Evolutionary conservation across 2,888 invertebrate genomes (phyloP).

Genomic region (Sthenelais limicola): DNA sequence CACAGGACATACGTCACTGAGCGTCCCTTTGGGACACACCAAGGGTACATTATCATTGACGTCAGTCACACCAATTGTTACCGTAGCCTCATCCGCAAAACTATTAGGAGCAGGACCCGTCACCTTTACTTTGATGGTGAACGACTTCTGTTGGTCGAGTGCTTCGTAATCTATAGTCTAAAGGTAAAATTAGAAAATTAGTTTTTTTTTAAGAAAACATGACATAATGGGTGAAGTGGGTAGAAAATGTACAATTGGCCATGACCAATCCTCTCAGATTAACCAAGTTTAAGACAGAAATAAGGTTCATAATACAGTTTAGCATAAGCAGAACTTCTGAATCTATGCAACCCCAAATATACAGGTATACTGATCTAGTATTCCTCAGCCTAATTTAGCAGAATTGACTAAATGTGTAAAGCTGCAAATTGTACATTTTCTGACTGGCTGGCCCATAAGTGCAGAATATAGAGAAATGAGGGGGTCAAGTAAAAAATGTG

Average conservation of each 20-base stretch:
- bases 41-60: constrained; percentile 97
- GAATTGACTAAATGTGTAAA: too few relatives aligned
- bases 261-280: too few relatives aligned
- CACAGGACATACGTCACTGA: background rate
- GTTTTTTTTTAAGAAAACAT: background rate
- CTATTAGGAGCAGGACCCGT: constrained; percentile 35
- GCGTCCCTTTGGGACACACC: constrained; percentile 74
- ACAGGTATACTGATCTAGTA: too few relatives aligned
- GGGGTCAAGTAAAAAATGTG: too few relatives aligned
- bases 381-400: too few relatives aligned
- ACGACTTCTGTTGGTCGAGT: constrained; percentile 25
- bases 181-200: background rate
- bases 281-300: too few relatives aligned
- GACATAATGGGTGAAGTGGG: background rate
- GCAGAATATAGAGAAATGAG: too few relatives aligned
- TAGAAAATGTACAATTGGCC: too few relatives aligned
- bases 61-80: constrained; percentile 78
- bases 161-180: constrained; percentile 51
- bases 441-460: too few relatives aligned
- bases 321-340: background rate
- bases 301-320: too few relatives aligned
- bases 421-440: too few relatives aligned
- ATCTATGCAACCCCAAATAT: too few relatives aligned
- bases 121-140: constrained; percentile 44
- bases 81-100: constrained; percentile 28